These are phyloP conservation scores for Pyrochroa serraticornis DNA, from an alignment of 2,888 invertebrate genomes.

Conservation along the genomic window DNA sequence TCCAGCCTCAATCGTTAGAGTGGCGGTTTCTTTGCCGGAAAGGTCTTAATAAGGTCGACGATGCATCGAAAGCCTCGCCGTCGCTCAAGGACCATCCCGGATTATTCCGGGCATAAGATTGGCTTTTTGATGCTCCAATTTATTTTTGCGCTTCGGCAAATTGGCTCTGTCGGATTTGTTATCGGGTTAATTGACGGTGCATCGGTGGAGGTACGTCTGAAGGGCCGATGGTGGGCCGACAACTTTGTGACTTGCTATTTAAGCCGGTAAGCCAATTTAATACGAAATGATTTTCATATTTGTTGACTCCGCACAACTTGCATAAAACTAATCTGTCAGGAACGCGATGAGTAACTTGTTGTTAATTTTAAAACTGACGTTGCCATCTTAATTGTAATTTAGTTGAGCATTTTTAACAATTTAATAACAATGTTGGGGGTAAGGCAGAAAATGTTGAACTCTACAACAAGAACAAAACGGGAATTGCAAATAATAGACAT, in stretches of 20 bases:
- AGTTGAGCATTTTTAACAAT: slow-evolving; percentile 14
- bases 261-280: neutral
- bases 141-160: slow-evolving; percentile 26
- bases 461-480: too few species aligned
- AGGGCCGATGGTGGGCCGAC: neutral
- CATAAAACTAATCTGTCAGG: slow-evolving; percentile 15
- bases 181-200: neutral
- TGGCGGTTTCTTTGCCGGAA: slow-evolving; percentile 32
- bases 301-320: slow-evolving; percentile 13
- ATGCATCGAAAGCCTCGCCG: slow-evolving; percentile 26
- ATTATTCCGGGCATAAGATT: slow-evolving; percentile 32
- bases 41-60: slow-evolving; percentile 36
- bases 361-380: slow-evolving; percentile 21
- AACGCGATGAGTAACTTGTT: slow-evolving; percentile 16
- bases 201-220: too few species aligned
- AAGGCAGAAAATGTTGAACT: too few species aligned
- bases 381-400: slow-evolving; percentile 23
- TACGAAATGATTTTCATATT: slow-evolving; percentile 12
- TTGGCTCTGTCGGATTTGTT: slow-evolving; percentile 4
- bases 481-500: too few species aligned
- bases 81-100: slow-evolving; percentile 35
- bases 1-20: slow-evolving; percentile 9
- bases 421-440: neutral
- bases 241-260: neutral
- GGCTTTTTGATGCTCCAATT: slow-evolving; percentile 29